Percentiles rank a stretch among this genome's conserved stretches.
These are phyloP conservation scores for Brachyhypopomus gauderio DNA, from an alignment of 2,113 vertebrate genomes.

Conservation along the genomic window DNA sequence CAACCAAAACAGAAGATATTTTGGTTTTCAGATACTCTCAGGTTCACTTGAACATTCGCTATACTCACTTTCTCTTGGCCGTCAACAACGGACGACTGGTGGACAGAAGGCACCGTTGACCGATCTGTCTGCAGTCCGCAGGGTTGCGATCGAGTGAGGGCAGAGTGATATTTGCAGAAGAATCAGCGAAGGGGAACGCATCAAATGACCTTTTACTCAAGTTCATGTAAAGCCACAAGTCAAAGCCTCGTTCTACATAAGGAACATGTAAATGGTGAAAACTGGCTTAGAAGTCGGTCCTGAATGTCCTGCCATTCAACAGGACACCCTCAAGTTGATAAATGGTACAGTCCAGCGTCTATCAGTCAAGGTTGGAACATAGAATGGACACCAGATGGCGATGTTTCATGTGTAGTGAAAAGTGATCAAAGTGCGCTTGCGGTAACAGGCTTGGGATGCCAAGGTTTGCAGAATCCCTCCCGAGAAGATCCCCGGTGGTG, in stretches of 20 bases:
- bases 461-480: conserved; percentile 32
- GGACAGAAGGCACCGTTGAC: conserved; percentile 59
- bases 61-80: conserved; percentile 29
- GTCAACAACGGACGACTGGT: conserved; percentile 34
- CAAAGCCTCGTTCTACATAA: conserved; percentile 27
- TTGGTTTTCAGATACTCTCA: conserved; percentile 52
- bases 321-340: neutral
- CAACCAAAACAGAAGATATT: conserved; percentile 36
- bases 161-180: neutral
- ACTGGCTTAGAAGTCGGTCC: conserved; percentile 13
- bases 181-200: neutral
- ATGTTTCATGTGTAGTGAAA: conserved; percentile 37
- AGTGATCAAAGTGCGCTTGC: conserved; percentile 32
- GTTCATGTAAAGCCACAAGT: conserved; percentile 31
- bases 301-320: neutral
- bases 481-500: conserved; percentile 36
- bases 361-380: conserved; percentile 2
- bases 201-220: neutral
- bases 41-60: conserved; percentile 57
- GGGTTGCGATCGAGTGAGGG: neutral
- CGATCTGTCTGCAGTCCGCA: neutral
- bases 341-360: conserved; percentile 22
- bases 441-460: conserved; percentile 21
- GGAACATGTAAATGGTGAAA: conserved; percentile 16
- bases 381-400: conserved; percentile 43